Evolutionary conservation across 2,797 vertebrate genomes (phyloP), one percentile per base, ranked within the genome.

Genomic region (Cheirogaleus major): DNA sequence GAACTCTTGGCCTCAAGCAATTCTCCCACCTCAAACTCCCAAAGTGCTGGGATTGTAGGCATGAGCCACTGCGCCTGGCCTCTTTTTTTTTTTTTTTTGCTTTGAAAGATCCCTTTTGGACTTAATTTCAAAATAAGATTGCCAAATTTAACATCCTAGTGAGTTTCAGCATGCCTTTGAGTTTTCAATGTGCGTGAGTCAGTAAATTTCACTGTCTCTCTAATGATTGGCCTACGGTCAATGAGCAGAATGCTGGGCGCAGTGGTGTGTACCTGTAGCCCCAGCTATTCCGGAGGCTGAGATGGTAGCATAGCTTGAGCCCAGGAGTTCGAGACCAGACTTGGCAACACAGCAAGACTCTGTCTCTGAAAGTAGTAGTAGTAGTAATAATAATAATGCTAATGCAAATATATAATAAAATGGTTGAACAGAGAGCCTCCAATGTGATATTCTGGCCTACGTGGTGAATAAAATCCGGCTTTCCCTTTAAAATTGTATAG

Each of bases 381-480:
- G 32, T 32, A 65, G 4, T 59, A 27, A 8, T n/a, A 65, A n/a
- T 27, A 15, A 32, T 14, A 32, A 30, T 22, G 17, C 22, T 63
- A 63, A 65, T 14, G 1, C 17, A n/a, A 65, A n/a, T 67, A n/a
- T 2, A 67, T 67, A 35, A 35, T 89, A 88, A 95, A 97, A 84
- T 57, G 84, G 85, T 89, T 94, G 79, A 89, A 75, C 83, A 50
- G 65, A 96, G 73, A 86, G 93, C 95, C 88, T 97, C 0, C 0
- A 80, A 2, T 96, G 88, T 96, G 93, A 94, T 97, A 80, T 87
- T 93, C 96, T 92, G 91, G 84, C 82, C 48, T 95, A 57, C 7
- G 0, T 61, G 75, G 86, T 95, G 78, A 93, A 97, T 96, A 97
- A 96, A 97, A 63, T 65, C 7, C 59, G 61, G 2, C 20, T 83